Percentiles rank a stretch among this genome's conserved stretches.
Evolutionary conservation across 2,888 invertebrate species (phyloP).

Genomic region (Rhagium mordax): DNA sequence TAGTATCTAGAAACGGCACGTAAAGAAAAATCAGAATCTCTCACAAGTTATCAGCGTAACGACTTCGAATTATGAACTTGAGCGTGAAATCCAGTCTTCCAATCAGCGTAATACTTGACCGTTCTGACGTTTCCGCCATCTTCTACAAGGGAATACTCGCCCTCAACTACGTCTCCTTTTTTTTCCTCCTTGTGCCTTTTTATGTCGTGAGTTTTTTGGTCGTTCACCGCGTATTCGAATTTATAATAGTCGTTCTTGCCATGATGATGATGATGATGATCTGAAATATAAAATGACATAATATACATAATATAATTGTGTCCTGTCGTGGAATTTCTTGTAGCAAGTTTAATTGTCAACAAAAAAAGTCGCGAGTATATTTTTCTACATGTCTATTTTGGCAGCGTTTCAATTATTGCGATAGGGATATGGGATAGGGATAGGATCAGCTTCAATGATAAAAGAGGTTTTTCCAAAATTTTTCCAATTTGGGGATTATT

Average conservation of each 20-base stretch:
- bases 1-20: background rate
- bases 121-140: constrained; percentile 84
- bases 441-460: no score
- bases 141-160: constrained; percentile 74
- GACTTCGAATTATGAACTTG: constrained; percentile 75
- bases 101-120: constrained; percentile 83
- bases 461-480: no score
- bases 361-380: no score
- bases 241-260: constrained; percentile 71
- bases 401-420: no score
- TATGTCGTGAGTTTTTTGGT: constrained; percentile 82
- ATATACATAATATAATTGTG: no score
- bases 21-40: background rate
- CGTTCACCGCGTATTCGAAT: constrained; percentile 82
- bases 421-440: no score
- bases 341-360: no score
- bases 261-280: constrained; percentile 36
- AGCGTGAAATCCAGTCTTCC: constrained; percentile 86
- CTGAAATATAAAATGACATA: background rate
- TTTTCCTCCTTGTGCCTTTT: constrained; percentile 83
- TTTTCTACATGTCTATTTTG: no score
- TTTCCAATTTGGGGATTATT: no score
- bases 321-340: no score
- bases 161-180: constrained; percentile 82
- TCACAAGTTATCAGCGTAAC: background rate